Conservation (phyloP, 2,888 invertebrate genomes). For the Poecilobothrus nobilitatus region DNA sequence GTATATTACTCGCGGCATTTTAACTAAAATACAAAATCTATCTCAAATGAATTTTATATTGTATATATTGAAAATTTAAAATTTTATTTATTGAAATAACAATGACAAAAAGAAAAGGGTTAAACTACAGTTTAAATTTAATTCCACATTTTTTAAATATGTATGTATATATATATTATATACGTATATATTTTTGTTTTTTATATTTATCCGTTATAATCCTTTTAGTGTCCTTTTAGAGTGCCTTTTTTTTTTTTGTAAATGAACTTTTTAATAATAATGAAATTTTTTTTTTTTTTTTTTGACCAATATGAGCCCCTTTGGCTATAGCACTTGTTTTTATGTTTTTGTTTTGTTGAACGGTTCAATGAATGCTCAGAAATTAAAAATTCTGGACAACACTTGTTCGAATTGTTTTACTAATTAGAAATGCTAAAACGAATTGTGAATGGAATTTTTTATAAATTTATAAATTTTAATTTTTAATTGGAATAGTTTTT, state of each 20-base stretch:
- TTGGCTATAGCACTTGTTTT: not conserved
- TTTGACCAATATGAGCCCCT: not conserved
- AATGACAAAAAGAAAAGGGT: constrained; percentile 1
- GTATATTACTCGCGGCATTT: no score
- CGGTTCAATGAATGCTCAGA: not conserved
- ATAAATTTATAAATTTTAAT: no score
- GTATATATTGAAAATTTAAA: no score
- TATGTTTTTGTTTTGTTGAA: not conserved
- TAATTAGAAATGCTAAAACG: not conserved
- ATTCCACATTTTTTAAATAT: no score
- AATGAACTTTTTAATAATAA: not conserved
- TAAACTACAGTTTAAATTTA: not conserved
- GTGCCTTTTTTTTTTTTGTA: no score
- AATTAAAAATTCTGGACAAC: constrained; percentile 5
- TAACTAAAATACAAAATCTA: no score
- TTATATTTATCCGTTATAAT: not conserved
- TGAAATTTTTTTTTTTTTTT: no score
- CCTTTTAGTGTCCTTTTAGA: not conserved
- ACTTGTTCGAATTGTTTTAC: not conserved
- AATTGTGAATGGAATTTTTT: not conserved
- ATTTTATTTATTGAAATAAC: no score
- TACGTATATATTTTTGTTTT: not conserved
- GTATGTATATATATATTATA: no score
- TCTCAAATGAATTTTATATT: no score
- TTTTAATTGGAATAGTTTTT: not conserved